Percentiles rank a stretch among this genome's conserved stretches.
phyloP scores from a whole-genome alignment of 2,113 vertebrate genomes.

The Chitala chitala region DNA sequence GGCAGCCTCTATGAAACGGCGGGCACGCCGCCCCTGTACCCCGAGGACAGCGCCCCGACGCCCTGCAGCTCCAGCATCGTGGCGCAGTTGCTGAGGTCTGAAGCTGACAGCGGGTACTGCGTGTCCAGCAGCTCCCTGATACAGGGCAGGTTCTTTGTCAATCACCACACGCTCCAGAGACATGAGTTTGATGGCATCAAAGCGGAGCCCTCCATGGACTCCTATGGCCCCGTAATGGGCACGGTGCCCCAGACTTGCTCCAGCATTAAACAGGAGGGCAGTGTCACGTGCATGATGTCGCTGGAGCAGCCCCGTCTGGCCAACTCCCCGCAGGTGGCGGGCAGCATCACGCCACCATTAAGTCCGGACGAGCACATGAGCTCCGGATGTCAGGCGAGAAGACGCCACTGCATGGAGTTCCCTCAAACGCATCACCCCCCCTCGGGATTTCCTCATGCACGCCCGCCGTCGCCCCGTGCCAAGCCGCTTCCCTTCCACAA shows the following conservation, averaged over 20 bases:
- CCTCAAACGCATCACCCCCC: constrained; percentile 62
- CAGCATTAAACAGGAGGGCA: constrained; percentile 85
- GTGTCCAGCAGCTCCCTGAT: constrained; percentile 45
- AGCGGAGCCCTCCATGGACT: constrained; percentile 75
- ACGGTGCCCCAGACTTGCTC: constrained; percentile 74
- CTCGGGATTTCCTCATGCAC: constrained; percentile 54
- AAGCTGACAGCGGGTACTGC: constrained; percentile 61
- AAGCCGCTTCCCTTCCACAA: constrained; percentile 66
- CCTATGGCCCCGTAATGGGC: constrained; percentile 67
- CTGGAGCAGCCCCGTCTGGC: constrained; percentile 78
- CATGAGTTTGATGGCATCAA: constrained; percentile 69
- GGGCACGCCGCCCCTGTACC: constrained; percentile 61
- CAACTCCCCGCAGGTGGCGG: constrained; percentile 73
- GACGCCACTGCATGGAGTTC: constrained; percentile 66
- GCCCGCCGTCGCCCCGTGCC: constrained; percentile 29
- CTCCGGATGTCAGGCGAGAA: constrained; percentile 62
- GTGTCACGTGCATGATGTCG: constrained; percentile 76
- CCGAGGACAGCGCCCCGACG: constrained; percentile 64
- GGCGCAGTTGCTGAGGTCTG: constrained; percentile 72
- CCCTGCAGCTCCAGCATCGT: constrained; percentile 69
- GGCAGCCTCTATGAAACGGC: constrained; percentile 61
- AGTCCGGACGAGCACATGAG: constrained; percentile 77
- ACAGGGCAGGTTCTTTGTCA: constrained; percentile 77
- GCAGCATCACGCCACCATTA: constrained; percentile 82
- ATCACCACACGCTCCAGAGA: constrained; percentile 56